phyloP scores from a whole-genome alignment of 2,797 vertebrate species.

The Nannoperca obscura region DNA sequence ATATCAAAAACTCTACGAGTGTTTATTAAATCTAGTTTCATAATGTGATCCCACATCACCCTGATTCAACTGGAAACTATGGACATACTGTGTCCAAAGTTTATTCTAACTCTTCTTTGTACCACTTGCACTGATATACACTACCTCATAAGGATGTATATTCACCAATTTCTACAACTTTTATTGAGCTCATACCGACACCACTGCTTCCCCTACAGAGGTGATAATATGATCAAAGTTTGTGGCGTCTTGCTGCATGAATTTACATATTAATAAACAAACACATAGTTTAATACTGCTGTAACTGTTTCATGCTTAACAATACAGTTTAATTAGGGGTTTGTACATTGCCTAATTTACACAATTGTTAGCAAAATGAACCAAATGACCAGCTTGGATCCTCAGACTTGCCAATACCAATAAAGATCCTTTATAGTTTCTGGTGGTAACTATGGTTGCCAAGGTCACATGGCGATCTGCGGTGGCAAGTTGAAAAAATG shows the following conservation, averaged over 20 bases:
- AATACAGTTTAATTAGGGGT: neutral
- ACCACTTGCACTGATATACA: neutral
- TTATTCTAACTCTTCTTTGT: neutral
- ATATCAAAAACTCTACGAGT: constrained; percentile 34
- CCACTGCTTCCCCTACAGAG: neutral
- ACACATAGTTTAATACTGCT: neutral
- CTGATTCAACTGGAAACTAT: constrained; percentile 11
- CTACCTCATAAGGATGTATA: neutral
- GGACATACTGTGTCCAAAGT: constrained; percentile 3
- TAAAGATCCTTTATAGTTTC: neutral
- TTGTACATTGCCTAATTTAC: neutral
- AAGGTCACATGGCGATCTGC: neutral
- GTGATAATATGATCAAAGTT: neutral
- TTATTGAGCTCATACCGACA: neutral
- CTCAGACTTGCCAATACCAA: too few species aligned
- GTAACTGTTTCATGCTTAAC: neutral
- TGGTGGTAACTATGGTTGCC: neutral
- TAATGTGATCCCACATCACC: constrained; percentile 32
- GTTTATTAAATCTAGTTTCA: constrained; percentile 70
- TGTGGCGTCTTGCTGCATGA: neutral
- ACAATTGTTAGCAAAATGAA: too few species aligned
- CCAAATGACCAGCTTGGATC: too few species aligned
- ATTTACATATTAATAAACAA: neutral
- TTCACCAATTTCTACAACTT: neutral
- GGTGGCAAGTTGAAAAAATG: neutral